Evolutionary conservation across 2,888 invertebrate genomes (phyloP), one percentile per base, ranked within the genome.

Genomic region (Anthophora plumipes): DNA sequence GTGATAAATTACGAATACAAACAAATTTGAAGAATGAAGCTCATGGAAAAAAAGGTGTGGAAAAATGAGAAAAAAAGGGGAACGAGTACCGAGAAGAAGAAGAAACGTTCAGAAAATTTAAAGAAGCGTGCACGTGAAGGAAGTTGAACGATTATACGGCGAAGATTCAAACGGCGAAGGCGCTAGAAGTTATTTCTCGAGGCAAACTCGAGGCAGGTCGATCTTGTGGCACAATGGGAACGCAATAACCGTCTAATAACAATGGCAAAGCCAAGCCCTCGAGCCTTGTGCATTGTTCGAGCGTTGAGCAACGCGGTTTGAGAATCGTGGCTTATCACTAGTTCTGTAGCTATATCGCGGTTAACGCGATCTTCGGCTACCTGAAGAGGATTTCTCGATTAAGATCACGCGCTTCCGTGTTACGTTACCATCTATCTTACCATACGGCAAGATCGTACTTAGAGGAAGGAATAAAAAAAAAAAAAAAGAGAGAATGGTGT

Each of bases 201-300:
- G 54, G 37, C 11, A 50, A 52, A 68, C 12, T 12, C 37, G 31
- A 72, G n/a, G 66, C 64, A 55, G 22, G 54, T 12, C 31, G n/a
- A 54, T 60, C 31, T 48, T 31, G 17, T n/a, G n/a, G 48, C 31
- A 63, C 48, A 71, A 74, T 83, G 59, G 71, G 48, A 78, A 82
- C 59, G 64, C 75, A 78, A 81, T 78, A 67, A 75, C 60, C 71
- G 68, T 57, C 46, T 72, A 78, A 72, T 60, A 82, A 82, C 72
- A 79, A 75, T 75, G 63, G 25, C 48, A 9, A 22, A 48, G 78
- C 72, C 75, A 75, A 82, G 83, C 83, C 72, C 70, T 39, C 54
- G 68, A 20, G 76, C 25, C 50, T 55, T 68, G 61, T 69, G 66
- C 70, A 82, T 83, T 82, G 69, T 81, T 71, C 68, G 17, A 60